These are phyloP conservation scores for Batillaria attramentaria DNA, from an alignment of 1,140 invertebrate genomes.

Conservation along the genomic window DNA sequence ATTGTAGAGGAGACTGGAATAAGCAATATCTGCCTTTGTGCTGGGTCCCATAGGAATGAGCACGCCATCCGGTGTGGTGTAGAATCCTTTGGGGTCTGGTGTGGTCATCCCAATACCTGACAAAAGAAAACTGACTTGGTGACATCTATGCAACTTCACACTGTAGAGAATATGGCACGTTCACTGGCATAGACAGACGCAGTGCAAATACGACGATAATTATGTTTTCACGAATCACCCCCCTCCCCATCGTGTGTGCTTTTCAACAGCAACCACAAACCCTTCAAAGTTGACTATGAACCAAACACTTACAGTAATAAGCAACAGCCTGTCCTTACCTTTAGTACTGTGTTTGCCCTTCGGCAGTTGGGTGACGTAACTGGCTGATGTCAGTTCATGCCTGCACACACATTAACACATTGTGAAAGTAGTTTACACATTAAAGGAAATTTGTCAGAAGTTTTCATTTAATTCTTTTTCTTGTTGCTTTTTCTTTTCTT, in stretches of 20 bases:
- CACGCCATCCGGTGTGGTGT: constrained; percentile 60
- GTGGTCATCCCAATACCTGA: constrained; percentile 65
- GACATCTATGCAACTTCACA: background rate
- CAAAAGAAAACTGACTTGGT: background rate
- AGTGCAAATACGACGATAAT: no score
- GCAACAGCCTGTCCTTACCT: constrained; percentile 63
- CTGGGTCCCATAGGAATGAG: constrained; percentile 69
- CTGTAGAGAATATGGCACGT: no score
- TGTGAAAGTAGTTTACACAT: background rate
- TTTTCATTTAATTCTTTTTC: background rate
- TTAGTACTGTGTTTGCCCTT: constrained; percentile 71
- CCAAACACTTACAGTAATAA: no score
- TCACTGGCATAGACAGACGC: no score
- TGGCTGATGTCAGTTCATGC: constrained; percentile 64
- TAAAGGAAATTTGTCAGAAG: background rate
- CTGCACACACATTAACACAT: constrained; percentile 39
- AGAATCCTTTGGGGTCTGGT: constrained; percentile 59
- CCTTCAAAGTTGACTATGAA: no score
- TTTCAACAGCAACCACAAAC: no score
- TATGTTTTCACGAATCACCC: no score
- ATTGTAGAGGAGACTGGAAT: constrained; percentile 71
- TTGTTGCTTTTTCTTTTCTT: background rate
- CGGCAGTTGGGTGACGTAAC: constrained; percentile 65
- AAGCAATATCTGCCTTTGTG: constrained; percentile 39
- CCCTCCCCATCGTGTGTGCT: no score